Percentiles rank a stretch among this genome's conserved stretches.
Evolutionary conservation across 2,888 invertebrate species (phyloP).

Genomic region (Dendrolimus pini): DNA sequence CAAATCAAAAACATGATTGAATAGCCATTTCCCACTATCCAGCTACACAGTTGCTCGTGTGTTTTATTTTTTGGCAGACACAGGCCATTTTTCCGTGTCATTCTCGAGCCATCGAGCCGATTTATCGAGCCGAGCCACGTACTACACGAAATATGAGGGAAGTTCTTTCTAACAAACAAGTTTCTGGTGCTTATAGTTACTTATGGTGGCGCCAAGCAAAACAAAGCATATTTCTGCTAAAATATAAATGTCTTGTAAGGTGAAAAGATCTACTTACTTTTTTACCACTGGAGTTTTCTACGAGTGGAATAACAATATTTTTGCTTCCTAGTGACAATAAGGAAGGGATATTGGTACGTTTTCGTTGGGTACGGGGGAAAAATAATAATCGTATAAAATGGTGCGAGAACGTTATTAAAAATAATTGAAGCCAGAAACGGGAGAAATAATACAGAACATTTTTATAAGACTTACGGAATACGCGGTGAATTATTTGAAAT

Average conservation of each 20-base stretch:
- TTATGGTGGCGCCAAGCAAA: not conserved
- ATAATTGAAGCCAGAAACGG: not conserved
- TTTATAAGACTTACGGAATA: no score
- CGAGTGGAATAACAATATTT: not conserved
- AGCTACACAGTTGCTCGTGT: not conserved
- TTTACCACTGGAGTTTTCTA: not conserved
- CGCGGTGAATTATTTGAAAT: no score
- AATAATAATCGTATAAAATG: not conserved
- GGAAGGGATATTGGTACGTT: not conserved
- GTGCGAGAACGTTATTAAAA: not conserved
- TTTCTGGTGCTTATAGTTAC: not conserved
- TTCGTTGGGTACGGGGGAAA: not conserved
- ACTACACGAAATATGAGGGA: conserved; percentile 1
- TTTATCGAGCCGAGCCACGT: conserved; percentile 1
- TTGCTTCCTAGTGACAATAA: not conserved
- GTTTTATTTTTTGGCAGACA: conserved; percentile 5
- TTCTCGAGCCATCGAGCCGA: conserved; percentile 1
- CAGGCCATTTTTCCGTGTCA: conserved; percentile 5
- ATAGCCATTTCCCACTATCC: not conserved
- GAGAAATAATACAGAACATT: no score
- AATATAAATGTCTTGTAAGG: not conserved
- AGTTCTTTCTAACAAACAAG: conserved; percentile 1
- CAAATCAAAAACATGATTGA: conserved; percentile 9
- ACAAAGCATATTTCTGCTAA: not conserved
- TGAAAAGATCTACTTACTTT: not conserved